Evolutionary conservation across 2,888 invertebrate genomes (phyloP).

Genomic region (Drosophila subquinaria): DNA sequence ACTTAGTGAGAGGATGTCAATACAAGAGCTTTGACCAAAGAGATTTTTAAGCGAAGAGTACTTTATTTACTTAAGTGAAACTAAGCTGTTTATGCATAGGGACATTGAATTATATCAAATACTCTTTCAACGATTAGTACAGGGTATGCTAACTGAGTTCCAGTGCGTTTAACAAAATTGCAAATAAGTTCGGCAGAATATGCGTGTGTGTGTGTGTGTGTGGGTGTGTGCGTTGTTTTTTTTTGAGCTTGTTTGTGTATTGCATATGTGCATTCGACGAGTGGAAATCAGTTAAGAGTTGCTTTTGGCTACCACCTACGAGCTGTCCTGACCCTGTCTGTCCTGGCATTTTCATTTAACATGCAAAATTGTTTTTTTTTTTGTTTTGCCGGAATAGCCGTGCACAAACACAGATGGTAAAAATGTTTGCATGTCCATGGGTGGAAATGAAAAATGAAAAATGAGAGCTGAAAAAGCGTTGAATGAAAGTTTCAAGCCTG

Average conservation of each 20-base stretch:
- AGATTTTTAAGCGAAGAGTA: too few relatives aligned
- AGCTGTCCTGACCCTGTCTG: conserved; percentile 6
- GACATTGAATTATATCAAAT: too few relatives aligned
- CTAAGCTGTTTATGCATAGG: neutral
- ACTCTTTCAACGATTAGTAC: neutral
- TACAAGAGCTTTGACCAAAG: too few relatives aligned
- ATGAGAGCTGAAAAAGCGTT: conserved; percentile 10
- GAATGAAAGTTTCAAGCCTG: conserved; percentile 33
- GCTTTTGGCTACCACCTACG: conserved; percentile 12
- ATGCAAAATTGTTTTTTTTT: conserved; percentile 56
- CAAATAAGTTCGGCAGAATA: conserved; percentile 28
- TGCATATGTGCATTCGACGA: conserved; percentile 34
- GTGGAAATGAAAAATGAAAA: conserved; percentile 49
- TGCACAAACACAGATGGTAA: conserved; percentile 4
- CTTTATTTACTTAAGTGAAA: too few relatives aligned
- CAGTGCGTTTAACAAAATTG: conserved; percentile 30
- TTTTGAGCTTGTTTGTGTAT: conserved; percentile 7
- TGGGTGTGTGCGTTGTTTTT: neutral
- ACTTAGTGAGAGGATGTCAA: too few relatives aligned
- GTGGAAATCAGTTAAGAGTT: conserved; percentile 48
- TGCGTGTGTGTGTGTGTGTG: neutral
- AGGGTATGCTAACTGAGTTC: conserved; percentile 7
- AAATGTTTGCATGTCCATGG: conserved; percentile 8
- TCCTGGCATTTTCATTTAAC: conserved; percentile 46
- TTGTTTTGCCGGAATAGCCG: neutral